A percentile compares a stretch with the other conserved stretches of the same genome.
These are phyloP conservation scores for Grantiella picta DNA, from an alignment of 2,113 vertebrate genomes.

Conservation along the genomic window DNA sequence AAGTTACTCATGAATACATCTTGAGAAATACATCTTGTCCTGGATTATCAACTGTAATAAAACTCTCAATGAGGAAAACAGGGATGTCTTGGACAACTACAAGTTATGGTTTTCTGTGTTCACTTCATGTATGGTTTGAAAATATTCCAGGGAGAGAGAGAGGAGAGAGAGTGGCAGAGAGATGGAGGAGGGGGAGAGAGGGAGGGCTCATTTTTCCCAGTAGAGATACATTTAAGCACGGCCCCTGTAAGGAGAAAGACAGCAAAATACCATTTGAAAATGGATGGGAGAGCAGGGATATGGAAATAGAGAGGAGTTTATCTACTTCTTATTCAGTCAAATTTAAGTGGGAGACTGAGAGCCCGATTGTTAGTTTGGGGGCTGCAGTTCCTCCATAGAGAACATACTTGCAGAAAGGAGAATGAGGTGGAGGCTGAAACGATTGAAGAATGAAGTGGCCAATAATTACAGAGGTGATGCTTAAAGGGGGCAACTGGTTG, in stretches of 20 bases:
- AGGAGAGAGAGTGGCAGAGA: not conserved
- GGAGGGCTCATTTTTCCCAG: not conserved
- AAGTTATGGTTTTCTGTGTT: conserved; percentile 16
- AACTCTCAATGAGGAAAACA: conserved; percentile 62
- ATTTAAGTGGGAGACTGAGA: not conserved
- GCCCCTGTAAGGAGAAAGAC: not conserved
- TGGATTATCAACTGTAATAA: conserved; percentile 61
- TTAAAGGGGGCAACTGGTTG: not conserved
- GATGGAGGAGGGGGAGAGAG: not conserved
- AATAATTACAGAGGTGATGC: not conserved
- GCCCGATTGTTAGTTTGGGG: not conserved
- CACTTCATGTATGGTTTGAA: not conserved
- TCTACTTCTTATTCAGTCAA: not conserved
- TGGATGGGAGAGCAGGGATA: not conserved
- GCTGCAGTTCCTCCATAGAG: not conserved
- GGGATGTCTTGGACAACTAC: conserved; percentile 10
- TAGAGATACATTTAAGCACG: not conserved
- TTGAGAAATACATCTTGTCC: conserved; percentile 31
- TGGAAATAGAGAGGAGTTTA: not conserved
- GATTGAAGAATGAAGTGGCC: not conserved
- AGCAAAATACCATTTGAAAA: not conserved
- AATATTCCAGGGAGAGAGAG: not conserved
- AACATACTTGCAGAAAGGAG: not conserved
- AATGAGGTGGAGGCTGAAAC: not conserved
- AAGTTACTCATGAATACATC: conserved; percentile 22